phyloP scores from a whole-genome alignment of 2,797 vertebrate species.

The Siniperca undulata region DNA sequence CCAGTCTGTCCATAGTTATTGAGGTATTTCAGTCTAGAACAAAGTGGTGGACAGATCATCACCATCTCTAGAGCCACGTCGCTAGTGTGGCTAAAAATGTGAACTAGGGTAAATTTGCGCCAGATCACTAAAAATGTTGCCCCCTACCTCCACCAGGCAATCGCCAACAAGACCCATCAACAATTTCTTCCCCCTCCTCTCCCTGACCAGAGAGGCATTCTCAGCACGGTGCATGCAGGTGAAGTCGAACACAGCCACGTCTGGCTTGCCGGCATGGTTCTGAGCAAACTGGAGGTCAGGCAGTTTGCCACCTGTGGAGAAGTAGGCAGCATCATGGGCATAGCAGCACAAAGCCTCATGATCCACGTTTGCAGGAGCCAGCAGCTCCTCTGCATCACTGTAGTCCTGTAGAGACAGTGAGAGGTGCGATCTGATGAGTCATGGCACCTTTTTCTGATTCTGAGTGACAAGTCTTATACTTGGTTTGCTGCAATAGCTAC shows the following conservation, averaged over 20 bases:
- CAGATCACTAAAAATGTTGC: not conserved
- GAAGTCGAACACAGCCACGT: conserved; percentile 96
- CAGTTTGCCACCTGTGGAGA: conserved; percentile 89
- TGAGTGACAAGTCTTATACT: conserved; percentile 24
- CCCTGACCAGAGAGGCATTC: conserved; percentile 90
- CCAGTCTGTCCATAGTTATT: too few species aligned
- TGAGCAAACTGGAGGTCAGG: conserved; percentile 89
- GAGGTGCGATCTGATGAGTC: conserved; percentile 29
- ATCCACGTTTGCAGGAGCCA: conserved; percentile 87
- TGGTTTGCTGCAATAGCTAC: conserved; percentile 2
- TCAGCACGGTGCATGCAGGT: conserved; percentile 96
- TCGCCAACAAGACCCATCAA: conserved; percentile 93
- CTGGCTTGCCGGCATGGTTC: conserved; percentile 82
- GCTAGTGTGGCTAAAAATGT: not conserved
- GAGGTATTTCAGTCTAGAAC: not conserved
- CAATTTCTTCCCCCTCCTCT: conserved; percentile 87
- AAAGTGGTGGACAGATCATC: not conserved
- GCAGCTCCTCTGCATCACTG: conserved; percentile 85
- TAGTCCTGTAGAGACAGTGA: conserved; percentile 84
- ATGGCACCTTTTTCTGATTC: not conserved
- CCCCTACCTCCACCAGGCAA: conserved; percentile 93
- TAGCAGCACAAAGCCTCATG: conserved; percentile 88
- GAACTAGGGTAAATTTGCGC: not conserved
- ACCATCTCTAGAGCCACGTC: not conserved
- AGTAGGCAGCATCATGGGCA: conserved; percentile 89